Percentiles rank a stretch among this genome's conserved stretches.
Conservation (phyloP, 2,888 invertebrate species). For the Apotomis betuletana region DNA sequence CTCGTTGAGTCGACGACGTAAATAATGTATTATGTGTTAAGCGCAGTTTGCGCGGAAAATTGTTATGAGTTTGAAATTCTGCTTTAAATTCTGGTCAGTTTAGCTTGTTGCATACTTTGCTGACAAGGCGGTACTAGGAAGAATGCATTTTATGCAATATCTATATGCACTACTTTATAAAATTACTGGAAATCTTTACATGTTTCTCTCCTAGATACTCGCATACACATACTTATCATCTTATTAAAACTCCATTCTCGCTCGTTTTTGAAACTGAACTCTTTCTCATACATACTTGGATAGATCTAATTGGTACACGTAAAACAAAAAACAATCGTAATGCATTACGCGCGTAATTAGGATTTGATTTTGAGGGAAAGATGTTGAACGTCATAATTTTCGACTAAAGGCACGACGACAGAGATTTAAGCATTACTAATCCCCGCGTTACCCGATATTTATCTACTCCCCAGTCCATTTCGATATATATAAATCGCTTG, state of each 20-base stretch:
- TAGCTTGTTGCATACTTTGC: constrained; percentile 17
- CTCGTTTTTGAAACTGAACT: too few relatives aligned
- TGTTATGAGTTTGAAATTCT: constrained; percentile 29
- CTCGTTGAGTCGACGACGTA: constrained; percentile 18
- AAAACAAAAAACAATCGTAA: too few relatives aligned
- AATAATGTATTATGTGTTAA: constrained; percentile 38
- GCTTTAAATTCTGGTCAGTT: constrained; percentile 28
- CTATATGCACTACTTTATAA: background rate
- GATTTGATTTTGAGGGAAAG: too few relatives aligned
- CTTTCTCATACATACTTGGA: too few relatives aligned
- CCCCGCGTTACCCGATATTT: background rate
- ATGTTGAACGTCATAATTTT: too few relatives aligned
- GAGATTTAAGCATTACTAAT: background rate
- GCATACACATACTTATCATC: too few relatives aligned
- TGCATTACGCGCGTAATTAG: too few relatives aligned
- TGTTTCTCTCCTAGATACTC: too few relatives aligned
- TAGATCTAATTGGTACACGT: too few relatives aligned
- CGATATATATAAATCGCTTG: constrained; percentile 41
- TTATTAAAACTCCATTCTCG: too few relatives aligned
- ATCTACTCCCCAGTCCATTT: constrained; percentile 11
- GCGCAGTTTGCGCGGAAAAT: constrained; percentile 29
- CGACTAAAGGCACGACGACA: too few relatives aligned
- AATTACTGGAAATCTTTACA: background rate
- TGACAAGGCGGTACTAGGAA: background rate
- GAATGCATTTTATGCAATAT: background rate